phyloP scores from a whole-genome alignment of 2,113 vertebrate species.

The Hyaena hyaena region DNA sequence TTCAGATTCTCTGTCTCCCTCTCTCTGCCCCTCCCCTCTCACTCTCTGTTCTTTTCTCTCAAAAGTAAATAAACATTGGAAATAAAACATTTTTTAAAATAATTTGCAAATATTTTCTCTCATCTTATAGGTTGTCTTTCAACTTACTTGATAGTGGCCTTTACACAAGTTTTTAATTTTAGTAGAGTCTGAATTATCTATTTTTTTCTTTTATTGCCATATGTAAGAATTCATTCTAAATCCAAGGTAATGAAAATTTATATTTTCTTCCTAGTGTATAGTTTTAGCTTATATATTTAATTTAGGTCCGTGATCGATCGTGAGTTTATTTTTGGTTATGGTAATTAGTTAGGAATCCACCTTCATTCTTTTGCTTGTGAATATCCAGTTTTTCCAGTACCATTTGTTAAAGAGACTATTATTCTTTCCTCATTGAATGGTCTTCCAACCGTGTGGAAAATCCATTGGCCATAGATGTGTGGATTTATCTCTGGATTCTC shows the following conservation, averaged over 20 bases:
- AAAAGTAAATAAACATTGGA: no score
- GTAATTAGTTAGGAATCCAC: neutral
- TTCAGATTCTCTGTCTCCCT: no score
- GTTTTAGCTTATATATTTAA: neutral
- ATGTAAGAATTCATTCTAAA: constrained; percentile 18
- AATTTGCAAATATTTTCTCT: constrained; percentile 20
- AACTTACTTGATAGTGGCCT: neutral
- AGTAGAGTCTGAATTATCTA: neutral
- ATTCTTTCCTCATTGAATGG: neutral
- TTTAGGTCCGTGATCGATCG: neutral
- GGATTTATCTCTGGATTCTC: neutral
- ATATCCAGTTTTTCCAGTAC: neutral
- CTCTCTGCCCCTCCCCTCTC: no score
- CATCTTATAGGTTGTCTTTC: neutral
- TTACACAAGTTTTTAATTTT: neutral
- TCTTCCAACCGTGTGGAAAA: neutral
- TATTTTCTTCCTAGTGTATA: neutral
- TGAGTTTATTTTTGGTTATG: neutral
- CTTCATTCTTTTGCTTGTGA: neutral
- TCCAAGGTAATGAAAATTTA: neutral
- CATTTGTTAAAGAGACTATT: neutral
- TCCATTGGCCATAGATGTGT: neutral
- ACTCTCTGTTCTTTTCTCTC: no score
- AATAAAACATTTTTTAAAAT: neutral
- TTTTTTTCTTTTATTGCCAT: neutral